These are phyloP conservation scores for Oeneis ivallda DNA, from an alignment of 2,888 invertebrate species.

Conservation along the genomic window DNA sequence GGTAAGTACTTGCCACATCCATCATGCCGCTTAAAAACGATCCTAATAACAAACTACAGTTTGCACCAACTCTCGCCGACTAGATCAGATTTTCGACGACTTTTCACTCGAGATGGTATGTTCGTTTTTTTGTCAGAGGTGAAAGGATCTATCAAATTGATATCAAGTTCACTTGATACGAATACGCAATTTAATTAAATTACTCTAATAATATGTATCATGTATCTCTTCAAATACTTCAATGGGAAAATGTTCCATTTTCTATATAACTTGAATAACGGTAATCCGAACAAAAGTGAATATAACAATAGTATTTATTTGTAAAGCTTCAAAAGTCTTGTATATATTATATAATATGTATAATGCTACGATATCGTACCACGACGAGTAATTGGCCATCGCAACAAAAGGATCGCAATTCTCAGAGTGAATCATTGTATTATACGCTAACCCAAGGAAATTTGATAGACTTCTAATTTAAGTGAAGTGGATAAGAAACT, in stretches of 20 bases:
- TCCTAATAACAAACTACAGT: too few relatives aligned
- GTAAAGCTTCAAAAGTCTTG: conserved; percentile 16
- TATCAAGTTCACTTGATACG: not conserved
- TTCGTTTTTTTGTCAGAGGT: too few relatives aligned
- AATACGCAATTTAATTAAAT: not conserved
- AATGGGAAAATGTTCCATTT: not conserved
- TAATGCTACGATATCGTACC: conserved; percentile 17
- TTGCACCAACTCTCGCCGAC: too few relatives aligned
- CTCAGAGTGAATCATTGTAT: not conserved
- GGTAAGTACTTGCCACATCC: too few relatives aligned
- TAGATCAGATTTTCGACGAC: too few relatives aligned
- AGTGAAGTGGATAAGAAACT: too few relatives aligned
- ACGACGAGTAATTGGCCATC: conserved; percentile 27
- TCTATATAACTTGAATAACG: not conserved
- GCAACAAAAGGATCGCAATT: conserved; percentile 24
- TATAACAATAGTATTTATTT: conserved; percentile 25
- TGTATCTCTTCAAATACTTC: too few relatives aligned
- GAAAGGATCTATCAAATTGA: not conserved
- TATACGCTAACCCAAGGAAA: not conserved
- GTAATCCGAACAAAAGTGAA: conserved; percentile 10
- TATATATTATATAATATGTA: too few relatives aligned
- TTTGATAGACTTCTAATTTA: not conserved
- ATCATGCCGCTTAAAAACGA: too few relatives aligned
- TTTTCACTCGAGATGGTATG: too few relatives aligned
- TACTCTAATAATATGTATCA: not conserved